Base-by-base conservation (phyloP, 2,888 invertebrate genomes). In the Harpalus rubripes region DNA sequence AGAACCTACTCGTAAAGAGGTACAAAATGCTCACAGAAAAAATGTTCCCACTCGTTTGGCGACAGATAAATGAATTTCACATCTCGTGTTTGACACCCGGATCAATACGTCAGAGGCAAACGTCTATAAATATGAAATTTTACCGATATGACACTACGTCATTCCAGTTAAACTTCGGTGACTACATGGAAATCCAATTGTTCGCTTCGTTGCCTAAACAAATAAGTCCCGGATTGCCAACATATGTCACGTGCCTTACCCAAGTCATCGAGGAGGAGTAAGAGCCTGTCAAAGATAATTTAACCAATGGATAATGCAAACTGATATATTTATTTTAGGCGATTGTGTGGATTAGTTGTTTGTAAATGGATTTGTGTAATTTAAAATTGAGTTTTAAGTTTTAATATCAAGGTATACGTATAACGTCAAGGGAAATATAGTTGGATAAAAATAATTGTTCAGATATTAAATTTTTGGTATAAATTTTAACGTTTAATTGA, bases 121-220 rank as follows among this genome's bases (percentile, higher is more conserved):
- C 18, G 58, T 58, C 58, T 78, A 58, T 58, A 58, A 78, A 78
- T 78, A 78, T 78, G 59, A 78, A 78, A 78, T 78, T 78, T 78
- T 78, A 78, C 26, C 78, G 58, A 58, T 59, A 32, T 78, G 78
- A 78, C 58, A 44, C 32, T 78, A 58, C 16, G 78, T 58, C 78
- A 78, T 58, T 78, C 10, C 58, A 59, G 78, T 32, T 58, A 59
- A 56, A 58, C 12, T 58, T 76, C 78, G 39, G 26, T 58, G 39
- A 59, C 78, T 58, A 58, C 58, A 78, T 78, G 78, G 32, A 78
- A 78, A 78, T 78, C 59, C 58, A 32, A 78, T 78, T 58, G 78
- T 59, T 78, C 58, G 58, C 44, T 74, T 44, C 72, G 16, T 44
- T 18, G 44, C 72, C 72, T 74, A 74, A 74, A 74, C 18, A 74